A percentile compares a stretch with the other conserved stretches of the same genome.
These are phyloP conservation scores for Cervus canadensis DNA, from an alignment of 2,113 vertebrate genomes.

Conservation along the genomic window DNA sequence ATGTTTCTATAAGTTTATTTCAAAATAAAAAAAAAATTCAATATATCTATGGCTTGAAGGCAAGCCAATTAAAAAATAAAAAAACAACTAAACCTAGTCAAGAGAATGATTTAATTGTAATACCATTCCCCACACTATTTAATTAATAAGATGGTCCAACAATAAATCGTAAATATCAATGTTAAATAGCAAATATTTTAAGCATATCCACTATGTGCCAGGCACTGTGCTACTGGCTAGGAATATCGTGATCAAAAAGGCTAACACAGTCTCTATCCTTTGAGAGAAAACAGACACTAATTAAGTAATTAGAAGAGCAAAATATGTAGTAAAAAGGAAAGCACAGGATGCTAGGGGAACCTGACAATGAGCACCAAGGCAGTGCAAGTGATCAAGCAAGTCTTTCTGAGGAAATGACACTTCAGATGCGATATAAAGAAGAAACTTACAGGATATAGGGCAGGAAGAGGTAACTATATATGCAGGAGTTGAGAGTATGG, in stretches of 20 bases:
- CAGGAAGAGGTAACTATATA: neutral
- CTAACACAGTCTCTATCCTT: neutral
- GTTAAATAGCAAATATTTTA: neutral
- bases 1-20: neutral
- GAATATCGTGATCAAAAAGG: neutral
- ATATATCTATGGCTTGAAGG: neutral
- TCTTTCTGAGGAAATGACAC: neutral
- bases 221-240: neutral
- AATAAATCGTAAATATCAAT: neutral
- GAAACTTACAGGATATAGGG: neutral
- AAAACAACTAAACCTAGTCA: neutral
- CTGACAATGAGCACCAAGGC: neutral
- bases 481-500: neutral
- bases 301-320: neutral
- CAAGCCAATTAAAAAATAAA: neutral
- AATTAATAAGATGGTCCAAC: neutral
- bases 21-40: neutral
- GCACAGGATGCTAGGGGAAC: neutral
- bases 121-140: neutral
- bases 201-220: neutral
- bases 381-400: neutral
- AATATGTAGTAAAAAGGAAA: neutral
- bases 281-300: constrained; percentile 2
- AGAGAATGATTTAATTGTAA: neutral
- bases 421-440: neutral